Percentiles rank a stretch among this genome's conserved stretches.
Conservation (phyloP, 2,888 invertebrate genomes). For the Lymantria monacha region DNA sequence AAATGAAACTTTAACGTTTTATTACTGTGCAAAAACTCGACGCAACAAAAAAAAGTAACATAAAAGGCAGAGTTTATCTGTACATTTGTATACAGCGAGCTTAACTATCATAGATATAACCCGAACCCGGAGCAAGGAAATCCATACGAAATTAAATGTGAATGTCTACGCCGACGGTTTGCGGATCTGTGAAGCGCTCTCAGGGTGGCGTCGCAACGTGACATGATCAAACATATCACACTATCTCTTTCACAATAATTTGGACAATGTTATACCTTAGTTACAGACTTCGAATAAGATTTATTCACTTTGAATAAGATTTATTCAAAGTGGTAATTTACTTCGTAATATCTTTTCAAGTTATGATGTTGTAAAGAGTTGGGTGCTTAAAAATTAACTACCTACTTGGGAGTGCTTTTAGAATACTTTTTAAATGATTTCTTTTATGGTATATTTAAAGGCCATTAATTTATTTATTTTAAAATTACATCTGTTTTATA, state of each 20-base stretch:
- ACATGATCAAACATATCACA: constrained; percentile 48
- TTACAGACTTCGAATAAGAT: not conserved
- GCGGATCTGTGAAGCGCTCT: constrained; percentile 59
- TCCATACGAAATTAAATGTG: constrained; percentile 61
- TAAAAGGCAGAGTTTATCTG: constrained; percentile 4
- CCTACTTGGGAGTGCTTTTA: constrained; percentile 7
- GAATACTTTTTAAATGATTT: constrained; percentile 3
- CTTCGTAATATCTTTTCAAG: constrained; percentile 14
- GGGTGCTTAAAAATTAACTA: constrained; percentile 17
- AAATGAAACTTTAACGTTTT: not conserved
- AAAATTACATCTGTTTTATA: too few relatives aligned
- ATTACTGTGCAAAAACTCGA: not conserved
- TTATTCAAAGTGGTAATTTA: constrained; percentile 2
- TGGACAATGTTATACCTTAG: constrained; percentile 2
- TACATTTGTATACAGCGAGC: constrained; percentile 4
- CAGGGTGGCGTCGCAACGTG: constrained; percentile 37
- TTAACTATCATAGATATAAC: constrained; percentile 20
- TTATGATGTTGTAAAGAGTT: constrained; percentile 19
- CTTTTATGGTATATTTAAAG: not conserved
- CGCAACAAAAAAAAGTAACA: constrained; percentile 5
- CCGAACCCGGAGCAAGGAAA: constrained; percentile 33
- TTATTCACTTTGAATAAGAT: constrained; percentile 1
- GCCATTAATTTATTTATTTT: not conserved
- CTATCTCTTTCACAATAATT: constrained; percentile 12
- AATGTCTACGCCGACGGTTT: constrained; percentile 62